phyloP scores from a whole-genome alignment of 2,113 vertebrate species.

The Oncorhynchus gorbuscha region DNA sequence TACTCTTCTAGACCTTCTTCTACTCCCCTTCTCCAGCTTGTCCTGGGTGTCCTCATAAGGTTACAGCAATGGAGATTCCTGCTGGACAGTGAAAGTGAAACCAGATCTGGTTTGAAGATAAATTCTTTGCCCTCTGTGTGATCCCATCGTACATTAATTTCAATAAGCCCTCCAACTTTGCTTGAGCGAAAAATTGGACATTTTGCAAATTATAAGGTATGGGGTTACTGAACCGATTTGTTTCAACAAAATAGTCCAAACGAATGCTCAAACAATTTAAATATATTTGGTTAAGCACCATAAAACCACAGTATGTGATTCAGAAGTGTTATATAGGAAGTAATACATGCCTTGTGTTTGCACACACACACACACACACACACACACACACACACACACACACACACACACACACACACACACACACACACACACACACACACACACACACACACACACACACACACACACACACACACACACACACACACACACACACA shows the following conservation, averaged over 20 bases:
- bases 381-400: constrained; percentile 13
- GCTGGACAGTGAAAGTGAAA: neutral
- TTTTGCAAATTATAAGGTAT: no score
- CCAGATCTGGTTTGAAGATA: neutral
- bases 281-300: no score
- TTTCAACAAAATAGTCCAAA: no score
- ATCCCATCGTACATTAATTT: neutral
- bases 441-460: constrained; percentile 12
- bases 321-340: neutral
- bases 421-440: constrained; percentile 12
- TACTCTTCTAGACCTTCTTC: no score
- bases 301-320: neutral
- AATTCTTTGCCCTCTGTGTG: neutral
- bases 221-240: no score
- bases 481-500: constrained; percentile 12
- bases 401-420: constrained; percentile 12
- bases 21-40: neutral
- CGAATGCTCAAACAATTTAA: no score
- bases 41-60: neutral
- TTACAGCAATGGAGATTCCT: neutral
- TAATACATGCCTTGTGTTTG: neutral
- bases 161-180: neutral
- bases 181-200: neutral
- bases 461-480: constrained; percentile 12
- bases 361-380: constrained; percentile 1